Evolutionary conservation across 2,113 vertebrate genomes (phyloP).

Genomic region (Acrocephalus kingi): DNA sequence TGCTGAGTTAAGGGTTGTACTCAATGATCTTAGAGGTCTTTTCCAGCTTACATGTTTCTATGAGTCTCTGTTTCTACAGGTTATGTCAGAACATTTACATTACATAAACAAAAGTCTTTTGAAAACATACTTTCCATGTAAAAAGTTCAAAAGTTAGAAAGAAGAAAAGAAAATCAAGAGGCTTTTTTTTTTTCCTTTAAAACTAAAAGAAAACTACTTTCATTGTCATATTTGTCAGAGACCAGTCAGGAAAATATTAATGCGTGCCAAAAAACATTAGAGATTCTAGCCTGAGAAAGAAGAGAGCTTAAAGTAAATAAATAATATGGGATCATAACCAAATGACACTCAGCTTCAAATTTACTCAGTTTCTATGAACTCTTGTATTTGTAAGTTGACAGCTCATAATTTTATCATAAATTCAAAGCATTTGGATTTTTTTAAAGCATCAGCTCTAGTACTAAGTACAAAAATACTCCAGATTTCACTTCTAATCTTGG

Average conservation of each 20-base stretch:
- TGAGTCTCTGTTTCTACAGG: neutral
- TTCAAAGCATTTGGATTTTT: neutral
- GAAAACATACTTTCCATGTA: neutral
- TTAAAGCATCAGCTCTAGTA: neutral
- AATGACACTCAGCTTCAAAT: neutral
- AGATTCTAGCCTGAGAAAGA: neutral
- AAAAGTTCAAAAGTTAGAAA: neutral
- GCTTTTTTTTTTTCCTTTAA: neutral
- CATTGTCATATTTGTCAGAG: neutral
- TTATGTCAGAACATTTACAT: neutral
- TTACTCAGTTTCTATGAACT: neutral
- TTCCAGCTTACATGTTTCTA: neutral
- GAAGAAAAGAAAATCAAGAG: neutral
- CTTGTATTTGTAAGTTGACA: neutral
- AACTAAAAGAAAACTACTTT: neutral
- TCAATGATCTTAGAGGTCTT: neutral
- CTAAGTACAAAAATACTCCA: neutral
- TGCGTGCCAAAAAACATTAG: neutral
- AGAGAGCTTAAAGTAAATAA: neutral
- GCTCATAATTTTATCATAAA: neutral
- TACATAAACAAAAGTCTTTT: neutral
- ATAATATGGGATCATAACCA: neutral
- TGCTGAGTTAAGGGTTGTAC: neutral
- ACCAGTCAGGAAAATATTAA: neutral
- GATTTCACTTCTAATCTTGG: neutral